These are phyloP conservation scores for Tragelaphus buxtoni DNA, from an alignment of 2,113 vertebrate genomes.

Conservation along the genomic window DNA sequence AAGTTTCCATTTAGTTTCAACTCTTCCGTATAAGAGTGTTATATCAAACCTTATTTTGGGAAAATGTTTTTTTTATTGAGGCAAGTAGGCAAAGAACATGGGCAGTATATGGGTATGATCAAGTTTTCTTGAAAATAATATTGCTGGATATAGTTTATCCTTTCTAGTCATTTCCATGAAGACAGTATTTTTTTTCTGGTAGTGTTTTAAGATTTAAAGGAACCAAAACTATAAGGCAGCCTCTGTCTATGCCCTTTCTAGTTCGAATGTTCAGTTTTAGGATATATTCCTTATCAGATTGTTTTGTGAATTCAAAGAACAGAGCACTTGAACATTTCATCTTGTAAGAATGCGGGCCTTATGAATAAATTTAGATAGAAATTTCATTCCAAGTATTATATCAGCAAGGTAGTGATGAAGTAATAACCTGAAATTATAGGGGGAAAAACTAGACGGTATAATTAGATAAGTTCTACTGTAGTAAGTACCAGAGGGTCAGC, in stretches of 20 bases:
- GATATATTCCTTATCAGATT: neutral
- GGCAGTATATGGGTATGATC: neutral
- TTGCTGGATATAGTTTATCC: neutral
- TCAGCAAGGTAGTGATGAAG: slow-evolving; percentile 1
- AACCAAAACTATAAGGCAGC: neutral
- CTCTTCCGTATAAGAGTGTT: neutral
- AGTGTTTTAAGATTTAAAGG: neutral
- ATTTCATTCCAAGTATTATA: neutral
- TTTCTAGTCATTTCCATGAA: neutral
- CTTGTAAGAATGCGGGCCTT: neutral
- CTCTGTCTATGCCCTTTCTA: neutral
- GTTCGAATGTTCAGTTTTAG: neutral
- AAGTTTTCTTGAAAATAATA: neutral
- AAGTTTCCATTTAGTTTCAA: neutral
- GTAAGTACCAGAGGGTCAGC: neutral
- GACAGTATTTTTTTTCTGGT: neutral
- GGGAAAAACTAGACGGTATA: neutral
- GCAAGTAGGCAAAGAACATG: slow-evolving; percentile 3
- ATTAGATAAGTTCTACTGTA: neutral
- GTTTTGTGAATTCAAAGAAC: slow-evolving; percentile 24
- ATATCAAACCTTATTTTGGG: neutral
- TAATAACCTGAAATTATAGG: neutral
- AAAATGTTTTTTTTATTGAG: slow-evolving; percentile 13
- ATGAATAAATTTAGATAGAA: neutral
- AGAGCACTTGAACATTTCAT: neutral